Percentiles rank a stretch among this genome's conserved stretches.
Evolutionary conservation across 2,113 vertebrate genomes (phyloP).

Genomic region (Poicephalus gulielmi): DNA sequence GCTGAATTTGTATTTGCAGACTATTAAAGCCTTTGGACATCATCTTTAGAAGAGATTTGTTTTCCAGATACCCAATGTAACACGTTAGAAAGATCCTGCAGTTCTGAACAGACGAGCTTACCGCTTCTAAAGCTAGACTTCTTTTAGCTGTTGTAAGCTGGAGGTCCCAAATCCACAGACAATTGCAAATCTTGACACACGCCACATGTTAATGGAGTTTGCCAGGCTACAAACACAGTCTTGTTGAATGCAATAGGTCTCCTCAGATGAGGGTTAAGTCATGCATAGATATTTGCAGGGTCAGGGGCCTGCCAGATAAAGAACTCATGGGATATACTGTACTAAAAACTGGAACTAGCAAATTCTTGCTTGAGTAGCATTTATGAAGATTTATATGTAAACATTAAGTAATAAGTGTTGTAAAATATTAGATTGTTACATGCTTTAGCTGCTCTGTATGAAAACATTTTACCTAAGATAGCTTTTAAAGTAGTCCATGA

Average conservation of each 20-base stretch:
- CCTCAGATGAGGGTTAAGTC: background rate
- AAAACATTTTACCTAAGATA: constrained; percentile 56
- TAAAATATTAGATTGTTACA: constrained; percentile 43
- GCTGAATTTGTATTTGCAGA: background rate
- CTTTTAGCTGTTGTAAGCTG: background rate
- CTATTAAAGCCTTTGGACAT: background rate
- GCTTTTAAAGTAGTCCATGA: constrained; percentile 57
- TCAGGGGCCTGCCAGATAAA: background rate
- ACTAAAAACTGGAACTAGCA: constrained; percentile 8
- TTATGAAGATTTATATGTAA: constrained; percentile 41
- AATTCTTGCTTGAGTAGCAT: constrained; percentile 20
- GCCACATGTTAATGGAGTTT: background rate
- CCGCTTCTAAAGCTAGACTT: background rate
- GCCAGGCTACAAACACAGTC: background rate
- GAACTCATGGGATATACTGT: background rate
- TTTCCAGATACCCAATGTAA: background rate
- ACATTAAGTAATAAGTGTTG: constrained; percentile 31
- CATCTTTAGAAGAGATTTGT: background rate
- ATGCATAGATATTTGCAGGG: background rate
- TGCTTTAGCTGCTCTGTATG: constrained; percentile 23
- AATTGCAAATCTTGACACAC: background rate
- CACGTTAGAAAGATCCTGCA: background rate
- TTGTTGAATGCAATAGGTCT: rapidly evolving
- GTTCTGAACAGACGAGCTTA: background rate
- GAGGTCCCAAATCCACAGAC: background rate